These are phyloP conservation scores for Chroicocephalus ridibundus DNA, from an alignment of 2,113 vertebrate genomes.

Conservation along the genomic window DNA sequence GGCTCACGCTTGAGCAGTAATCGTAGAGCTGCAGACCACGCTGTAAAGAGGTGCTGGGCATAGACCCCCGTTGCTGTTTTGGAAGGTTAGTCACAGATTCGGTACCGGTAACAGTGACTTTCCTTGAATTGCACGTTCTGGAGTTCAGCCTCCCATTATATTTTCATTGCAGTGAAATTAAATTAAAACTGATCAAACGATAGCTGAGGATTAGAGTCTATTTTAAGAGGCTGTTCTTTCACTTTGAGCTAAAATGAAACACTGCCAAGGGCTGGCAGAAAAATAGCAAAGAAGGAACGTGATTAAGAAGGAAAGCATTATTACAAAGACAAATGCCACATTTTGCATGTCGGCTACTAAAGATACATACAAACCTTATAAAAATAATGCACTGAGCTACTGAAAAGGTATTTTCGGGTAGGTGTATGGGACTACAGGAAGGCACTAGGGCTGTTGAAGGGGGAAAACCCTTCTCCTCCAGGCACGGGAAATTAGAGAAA, in stretches of 20 bases:
- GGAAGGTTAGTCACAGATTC: not conserved
- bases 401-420: not conserved
- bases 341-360: constrained; percentile 9
- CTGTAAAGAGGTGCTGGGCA: not conserved
- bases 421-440: not conserved
- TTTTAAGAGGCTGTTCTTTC: constrained; percentile 60
- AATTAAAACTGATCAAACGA: constrained; percentile 71
- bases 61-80: not conserved
- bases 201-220: constrained; percentile 64
- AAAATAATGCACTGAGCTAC: constrained; percentile 9
- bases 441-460: not conserved
- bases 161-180: constrained; percentile 67
- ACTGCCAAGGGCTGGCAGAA: constrained; percentile 50
- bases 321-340: constrained; percentile 53
- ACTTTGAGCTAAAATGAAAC: constrained; percentile 55
- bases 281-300: constrained; percentile 51
- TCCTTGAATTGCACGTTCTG: not conserved
- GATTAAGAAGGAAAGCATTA: constrained; percentile 54
- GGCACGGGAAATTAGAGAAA: not conserved
- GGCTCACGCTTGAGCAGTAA: not conserved
- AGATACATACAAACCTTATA: not conserved
- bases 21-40: not conserved
- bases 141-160: constrained; percentile 51
- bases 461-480: not conserved
- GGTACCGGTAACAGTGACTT: constrained; percentile 26